Evolutionary conservation across 2,888 invertebrate genomes (phyloP).

Genomic region (Crematogaster levior): DNA sequence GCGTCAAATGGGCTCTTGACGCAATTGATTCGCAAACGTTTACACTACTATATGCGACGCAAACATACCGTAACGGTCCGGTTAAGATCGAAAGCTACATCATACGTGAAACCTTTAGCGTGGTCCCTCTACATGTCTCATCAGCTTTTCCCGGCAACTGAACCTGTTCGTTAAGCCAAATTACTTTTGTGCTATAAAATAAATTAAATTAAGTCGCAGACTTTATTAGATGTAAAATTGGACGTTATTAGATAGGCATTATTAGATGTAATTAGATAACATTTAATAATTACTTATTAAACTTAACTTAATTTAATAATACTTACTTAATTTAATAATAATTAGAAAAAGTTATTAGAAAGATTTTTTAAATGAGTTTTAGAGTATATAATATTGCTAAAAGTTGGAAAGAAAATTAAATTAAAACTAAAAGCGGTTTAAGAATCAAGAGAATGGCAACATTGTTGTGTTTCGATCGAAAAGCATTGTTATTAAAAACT

Average conservation of each 20-base stretch:
- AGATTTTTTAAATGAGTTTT: neutral
- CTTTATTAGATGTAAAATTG: too few relatives aligned
- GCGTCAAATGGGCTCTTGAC: slow-evolving; percentile 34
- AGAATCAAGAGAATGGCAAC: neutral
- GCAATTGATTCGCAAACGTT: slow-evolving; percentile 61
- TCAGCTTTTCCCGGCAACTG: neutral
- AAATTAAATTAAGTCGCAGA: neutral
- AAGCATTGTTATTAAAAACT: neutral
- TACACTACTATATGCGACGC: slow-evolving; percentile 52
- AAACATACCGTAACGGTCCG: slow-evolving; percentile 58
- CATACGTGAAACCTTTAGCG: neutral
- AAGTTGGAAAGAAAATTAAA: neutral
- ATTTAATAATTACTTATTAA: too few relatives aligned
- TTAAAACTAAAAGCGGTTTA: neutral
- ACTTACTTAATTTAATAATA: too few relatives aligned
- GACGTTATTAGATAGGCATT: too few relatives aligned
- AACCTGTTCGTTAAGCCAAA: neutral
- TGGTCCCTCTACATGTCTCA: neutral
- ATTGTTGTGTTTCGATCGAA: neutral
- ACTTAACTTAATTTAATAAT: too few relatives aligned
- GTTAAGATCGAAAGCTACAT: neutral
- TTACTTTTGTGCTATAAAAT: neutral
- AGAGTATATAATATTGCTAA: neutral
- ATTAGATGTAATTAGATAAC: neutral
- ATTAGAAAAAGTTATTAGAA: too few relatives aligned